A percentile compares a stretch with the other conserved stretches of the same genome.
phyloP scores from a whole-genome alignment of 1,140 invertebrate genomes.

The Thalassaphorura encarpata region DNA sequence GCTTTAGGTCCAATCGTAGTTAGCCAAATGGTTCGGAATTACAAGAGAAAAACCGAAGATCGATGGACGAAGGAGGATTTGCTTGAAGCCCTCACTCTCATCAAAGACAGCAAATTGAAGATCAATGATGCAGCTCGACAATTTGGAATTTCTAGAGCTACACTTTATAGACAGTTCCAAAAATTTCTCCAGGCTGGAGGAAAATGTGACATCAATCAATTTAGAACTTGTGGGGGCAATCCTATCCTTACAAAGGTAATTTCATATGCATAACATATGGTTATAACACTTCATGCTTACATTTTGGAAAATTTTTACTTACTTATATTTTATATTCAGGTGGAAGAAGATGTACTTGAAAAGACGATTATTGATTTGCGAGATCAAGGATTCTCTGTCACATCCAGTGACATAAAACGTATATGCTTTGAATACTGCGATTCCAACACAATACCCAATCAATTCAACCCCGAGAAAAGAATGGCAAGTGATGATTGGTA shows the following conservation, averaged over 20 bases:
- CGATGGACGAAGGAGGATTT: constrained; percentile 32
- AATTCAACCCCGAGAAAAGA: constrained; percentile 31
- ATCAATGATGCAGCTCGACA: constrained; percentile 30
- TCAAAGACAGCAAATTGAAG: constrained; percentile 29
- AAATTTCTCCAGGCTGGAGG: constrained; percentile 29
- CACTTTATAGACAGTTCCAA: constrained; percentile 29
- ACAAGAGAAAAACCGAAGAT: constrained; percentile 31
- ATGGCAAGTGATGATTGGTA: constrained; percentile 33
- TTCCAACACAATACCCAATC: constrained; percentile 30
- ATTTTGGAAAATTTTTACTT: no score
- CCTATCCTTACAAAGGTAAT: constrained; percentile 7
- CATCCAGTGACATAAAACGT: constrained; percentile 21
- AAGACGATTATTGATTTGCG: constrained; percentile 31
- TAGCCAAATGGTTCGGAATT: constrained; percentile 31
- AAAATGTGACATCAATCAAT: constrained; percentile 30
- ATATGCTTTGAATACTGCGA: constrained; percentile 33
- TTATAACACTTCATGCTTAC: no score
- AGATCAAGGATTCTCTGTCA: constrained; percentile 29
- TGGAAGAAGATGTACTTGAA: constrained; percentile 32
- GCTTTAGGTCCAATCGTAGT: no score
- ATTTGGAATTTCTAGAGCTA: constrained; percentile 30
- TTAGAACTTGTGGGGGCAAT: constrained; percentile 27
- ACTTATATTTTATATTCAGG: no score
- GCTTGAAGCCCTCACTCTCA: constrained; percentile 23
- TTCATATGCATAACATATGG: no score